Conservation (phyloP, 2,888 invertebrate genomes). For the Drosophila subquinaria region DNA sequence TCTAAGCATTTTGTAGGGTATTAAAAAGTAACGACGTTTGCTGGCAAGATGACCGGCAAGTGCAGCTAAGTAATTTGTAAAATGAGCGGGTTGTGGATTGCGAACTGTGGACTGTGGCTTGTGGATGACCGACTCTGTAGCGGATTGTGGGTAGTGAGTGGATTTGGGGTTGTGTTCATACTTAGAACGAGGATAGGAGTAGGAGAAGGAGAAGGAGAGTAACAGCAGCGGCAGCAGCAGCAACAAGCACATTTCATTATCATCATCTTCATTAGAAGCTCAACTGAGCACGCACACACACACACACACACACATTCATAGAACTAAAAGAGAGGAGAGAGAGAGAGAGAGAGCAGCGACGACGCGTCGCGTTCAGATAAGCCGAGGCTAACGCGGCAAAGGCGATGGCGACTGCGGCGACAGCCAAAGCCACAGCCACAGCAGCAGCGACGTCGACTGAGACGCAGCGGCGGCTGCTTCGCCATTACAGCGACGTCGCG, state of each 20-base stretch:
- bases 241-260: slow-evolving; percentile 73
- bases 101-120: slow-evolving; percentile 43
- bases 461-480: slow-evolving; percentile 11
- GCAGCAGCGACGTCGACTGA: slow-evolving; percentile 6
- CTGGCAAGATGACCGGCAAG: slow-evolving; percentile 22
- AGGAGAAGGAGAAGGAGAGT: slow-evolving; percentile 35
- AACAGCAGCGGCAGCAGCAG: slow-evolving; percentile 39
- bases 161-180: slow-evolving; percentile 16
- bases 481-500: slow-evolving; percentile 18
- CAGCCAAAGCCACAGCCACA: not conserved
- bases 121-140: slow-evolving; percentile 31
- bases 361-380: slow-evolving; percentile 45
- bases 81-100: slow-evolving; percentile 50
- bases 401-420: slow-evolving; percentile 2
- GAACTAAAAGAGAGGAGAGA: slow-evolving; percentile 1
- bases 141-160: slow-evolving; percentile 24
- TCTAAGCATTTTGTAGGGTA: slow-evolving; percentile 39
- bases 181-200: not conserved
- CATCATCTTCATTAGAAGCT: slow-evolving; percentile 77
- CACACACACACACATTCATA: not conserved
- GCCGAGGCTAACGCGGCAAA: slow-evolving; percentile 43
- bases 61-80: slow-evolving; percentile 66
- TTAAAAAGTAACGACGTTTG: slow-evolving; percentile 26
- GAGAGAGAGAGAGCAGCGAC: slow-evolving; percentile 11
- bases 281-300: slow-evolving; percentile 34